Evolutionary conservation across 2,888 invertebrate genomes (phyloP).

Genomic region (Aphodius sticticus): DNA sequence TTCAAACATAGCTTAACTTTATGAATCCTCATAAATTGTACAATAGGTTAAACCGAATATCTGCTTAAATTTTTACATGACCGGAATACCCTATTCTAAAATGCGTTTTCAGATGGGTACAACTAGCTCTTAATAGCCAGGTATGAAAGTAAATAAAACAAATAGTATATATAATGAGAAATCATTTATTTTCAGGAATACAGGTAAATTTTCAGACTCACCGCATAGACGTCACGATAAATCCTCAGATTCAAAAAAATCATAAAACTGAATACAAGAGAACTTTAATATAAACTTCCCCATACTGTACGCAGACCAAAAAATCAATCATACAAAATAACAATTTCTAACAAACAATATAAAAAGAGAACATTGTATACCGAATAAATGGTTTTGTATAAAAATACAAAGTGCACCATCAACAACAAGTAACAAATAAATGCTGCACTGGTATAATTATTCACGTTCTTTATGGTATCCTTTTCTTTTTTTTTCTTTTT

Average conservation of each 20-base stretch:
- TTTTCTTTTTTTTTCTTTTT: conserved; percentile 25
- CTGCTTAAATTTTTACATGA: too few species aligned
- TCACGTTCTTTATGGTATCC: conserved; percentile 20
- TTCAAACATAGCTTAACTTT: too few species aligned
- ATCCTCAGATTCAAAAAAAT: conserved; percentile 16
- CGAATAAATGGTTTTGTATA: conserved; percentile 24
- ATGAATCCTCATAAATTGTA: too few species aligned
- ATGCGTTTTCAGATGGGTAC: too few species aligned
- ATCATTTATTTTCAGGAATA: not conserved
- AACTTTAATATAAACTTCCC: conserved; percentile 54
- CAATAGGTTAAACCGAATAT: too few species aligned
- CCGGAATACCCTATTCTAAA: too few species aligned
- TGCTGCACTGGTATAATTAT: conserved; percentile 38
- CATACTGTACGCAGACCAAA: conserved; percentile 47
- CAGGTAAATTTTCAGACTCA: not conserved
- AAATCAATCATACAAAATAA: conserved; percentile 25
- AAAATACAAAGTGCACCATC: conserved; percentile 45
- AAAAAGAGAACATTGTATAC: conserved; percentile 15
- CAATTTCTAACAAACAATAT: conserved; percentile 28
- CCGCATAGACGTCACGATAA: not conserved
- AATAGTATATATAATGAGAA: not conserved
- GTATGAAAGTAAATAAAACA: not conserved
- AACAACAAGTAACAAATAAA: conserved; percentile 49
- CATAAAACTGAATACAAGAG: conserved; percentile 47
- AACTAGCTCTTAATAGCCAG: too few species aligned